Evolutionary conservation across 1,140 invertebrate species (phyloP), one percentile per base, ranked within the genome.

Genomic region (Oncopeltus fasciatus): DNA sequence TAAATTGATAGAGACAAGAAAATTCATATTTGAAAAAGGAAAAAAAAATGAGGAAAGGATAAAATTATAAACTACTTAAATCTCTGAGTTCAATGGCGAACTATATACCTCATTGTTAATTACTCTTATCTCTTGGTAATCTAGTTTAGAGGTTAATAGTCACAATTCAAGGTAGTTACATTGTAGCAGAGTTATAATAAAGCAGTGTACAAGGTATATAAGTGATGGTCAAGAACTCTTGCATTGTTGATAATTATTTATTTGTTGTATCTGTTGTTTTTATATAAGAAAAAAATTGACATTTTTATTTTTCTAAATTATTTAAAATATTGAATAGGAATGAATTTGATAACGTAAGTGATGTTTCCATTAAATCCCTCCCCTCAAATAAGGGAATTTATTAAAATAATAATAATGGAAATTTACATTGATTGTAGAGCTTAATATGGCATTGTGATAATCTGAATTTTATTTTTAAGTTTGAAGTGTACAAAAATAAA

Each of bases 401-500:
- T n/a, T n/a, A n/a, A n/a, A n/a, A n/a, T n/a, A n/a, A n/a, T n/a
- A n/a, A n/a, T n/a, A n/a, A n/a, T n/a, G n/a, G n/a, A n/a, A n/a
- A n/a, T n/a, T n/a, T n/a, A n/a, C n/a, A n/a, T n/a, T n/a, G n/a
- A n/a, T n/a, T n/a, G 31, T 38, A 53, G 49, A 14, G 21, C 26
- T 24, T 53, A 24, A 53, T 3, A 53, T 24, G 31, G 31, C 31
- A 53, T 24, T 53, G 49, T 53, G 49, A 53, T 53, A 53, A 46
- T 20, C 18, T 53, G 18, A 24, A 24, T 24, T 53, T 14, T 53
- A 53, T 53, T 38, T 53, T 53, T 53, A 53, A 53, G 49, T 24
- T 53, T 18, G 49, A 53, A 27, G 26, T 53, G 49, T 53, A 53
- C 18, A 53, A 53, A 24, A 53, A 53, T 20, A 53, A 53, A 24